phyloP scores from a whole-genome alignment of 2,797 vertebrate species.

The Pipistrellus kuhlii region DNA sequence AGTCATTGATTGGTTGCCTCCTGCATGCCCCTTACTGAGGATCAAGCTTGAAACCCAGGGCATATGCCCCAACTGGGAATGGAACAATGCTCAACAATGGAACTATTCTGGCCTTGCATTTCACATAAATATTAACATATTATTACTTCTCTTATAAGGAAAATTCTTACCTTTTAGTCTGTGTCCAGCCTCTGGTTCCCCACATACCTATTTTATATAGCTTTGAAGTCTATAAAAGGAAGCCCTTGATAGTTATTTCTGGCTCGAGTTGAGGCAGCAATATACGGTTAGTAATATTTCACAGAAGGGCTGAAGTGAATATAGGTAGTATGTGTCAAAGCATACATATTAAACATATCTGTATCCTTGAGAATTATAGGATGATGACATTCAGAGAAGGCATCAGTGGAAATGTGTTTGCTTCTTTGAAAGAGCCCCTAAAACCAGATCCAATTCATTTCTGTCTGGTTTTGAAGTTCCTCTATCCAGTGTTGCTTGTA shows the following conservation, averaged over 20 bases:
- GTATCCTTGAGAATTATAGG: constrained; percentile 73
- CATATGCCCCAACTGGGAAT: too few relatives aligned
- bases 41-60: too few relatives aligned
- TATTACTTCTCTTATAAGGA: constrained; percentile 48
- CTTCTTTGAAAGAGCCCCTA: constrained; percentile 12
- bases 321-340: constrained; percentile 76
- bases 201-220: background rate
- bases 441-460: constrained; percentile 62
- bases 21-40: too few relatives aligned
- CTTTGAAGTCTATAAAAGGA: constrained; percentile 68
- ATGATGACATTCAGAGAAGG: constrained; percentile 69
- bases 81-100: too few relatives aligned
- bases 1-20: too few relatives aligned
- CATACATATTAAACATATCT: constrained; percentile 69
- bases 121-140: constrained; percentile 5
- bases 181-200: background rate
- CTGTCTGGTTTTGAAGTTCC: constrained; percentile 44
- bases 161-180: background rate
- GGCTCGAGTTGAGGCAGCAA: constrained; percentile 67
- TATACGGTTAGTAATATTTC: constrained; percentile 71
- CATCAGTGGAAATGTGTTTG: constrained; percentile 30
- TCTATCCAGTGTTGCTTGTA: background rate
- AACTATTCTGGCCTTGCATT: background rate
- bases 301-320: constrained; percentile 69
- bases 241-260: constrained; percentile 64